Percentiles rank a stretch among this genome's conserved stretches.
phyloP scores from a whole-genome alignment of 1,140 invertebrate genomes.

The Danaus plexippus region DNA sequence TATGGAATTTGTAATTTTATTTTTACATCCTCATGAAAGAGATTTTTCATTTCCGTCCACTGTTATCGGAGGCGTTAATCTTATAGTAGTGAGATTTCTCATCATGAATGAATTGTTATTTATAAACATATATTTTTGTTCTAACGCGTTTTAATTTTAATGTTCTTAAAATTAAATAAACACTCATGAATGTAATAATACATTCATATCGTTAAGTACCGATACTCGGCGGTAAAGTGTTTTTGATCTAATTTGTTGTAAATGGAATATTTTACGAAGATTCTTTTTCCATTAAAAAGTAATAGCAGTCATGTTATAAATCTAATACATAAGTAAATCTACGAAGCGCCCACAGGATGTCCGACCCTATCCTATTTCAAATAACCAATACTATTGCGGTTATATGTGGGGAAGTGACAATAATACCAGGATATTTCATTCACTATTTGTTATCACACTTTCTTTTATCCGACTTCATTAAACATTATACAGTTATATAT shows the following conservation, averaged over 20 bases:
- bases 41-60: slow-evolving; percentile 22
- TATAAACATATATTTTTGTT: slow-evolving; percentile 12
- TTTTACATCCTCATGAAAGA: slow-evolving; percentile 18
- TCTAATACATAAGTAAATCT: too few relatives aligned
- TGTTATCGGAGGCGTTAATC: slow-evolving; percentile 23
- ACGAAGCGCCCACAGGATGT: slow-evolving; percentile 12
- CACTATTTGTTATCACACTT: too few relatives aligned
- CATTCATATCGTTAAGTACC: slow-evolving; percentile 17
- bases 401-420: too few relatives aligned
- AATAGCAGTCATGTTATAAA: too few relatives aligned
- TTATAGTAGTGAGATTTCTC: slow-evolving; percentile 18
- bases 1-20: slow-evolving; percentile 21
- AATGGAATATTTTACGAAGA: slow-evolving; percentile 13
- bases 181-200: slow-evolving; percentile 16
- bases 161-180: slow-evolving; percentile 22
- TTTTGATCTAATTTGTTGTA: slow-evolving; percentile 6
- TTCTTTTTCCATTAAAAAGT: too few relatives aligned
- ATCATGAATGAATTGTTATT: slow-evolving; percentile 25
- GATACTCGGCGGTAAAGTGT: slow-evolving; percentile 8
- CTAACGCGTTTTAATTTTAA: slow-evolving; percentile 7
- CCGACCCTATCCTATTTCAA: slow-evolving; percentile 26
- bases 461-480: too few relatives aligned
- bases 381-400: slow-evolving; percentile 24
- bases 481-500: too few relatives aligned
- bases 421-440: too few relatives aligned